Evolutionary conservation across 2,113 vertebrate species (phyloP).

Genomic region (Excalfactoria chinensis): DNA sequence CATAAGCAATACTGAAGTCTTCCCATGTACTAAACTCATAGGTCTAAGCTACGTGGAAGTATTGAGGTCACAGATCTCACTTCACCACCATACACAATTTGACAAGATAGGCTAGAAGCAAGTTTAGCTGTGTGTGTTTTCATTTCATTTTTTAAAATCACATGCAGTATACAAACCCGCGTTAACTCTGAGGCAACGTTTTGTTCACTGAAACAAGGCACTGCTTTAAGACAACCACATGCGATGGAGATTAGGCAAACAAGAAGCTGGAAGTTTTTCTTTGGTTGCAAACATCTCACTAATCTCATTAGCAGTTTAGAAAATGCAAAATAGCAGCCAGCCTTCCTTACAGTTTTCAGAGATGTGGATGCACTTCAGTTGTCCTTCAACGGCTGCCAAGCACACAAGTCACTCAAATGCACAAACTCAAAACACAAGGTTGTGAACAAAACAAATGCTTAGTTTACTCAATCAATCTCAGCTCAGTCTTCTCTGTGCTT

Average conservation of each 20-base stretch:
- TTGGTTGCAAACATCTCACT: background rate
- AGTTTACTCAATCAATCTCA: background rate
- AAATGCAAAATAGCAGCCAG: background rate
- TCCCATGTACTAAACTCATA: background rate
- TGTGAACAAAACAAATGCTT: background rate
- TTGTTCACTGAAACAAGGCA: background rate
- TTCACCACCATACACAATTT: background rate
- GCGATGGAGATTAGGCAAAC: background rate
- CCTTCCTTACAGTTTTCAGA: background rate
- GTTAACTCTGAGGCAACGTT: background rate
- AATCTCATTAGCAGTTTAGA: background rate
- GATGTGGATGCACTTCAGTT: background rate
- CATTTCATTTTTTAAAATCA: background rate
- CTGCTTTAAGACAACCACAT: background rate
- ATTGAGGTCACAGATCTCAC: background rate
- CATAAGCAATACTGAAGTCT: background rate
- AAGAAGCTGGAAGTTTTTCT: background rate
- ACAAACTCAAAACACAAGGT: background rate
- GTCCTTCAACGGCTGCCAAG: background rate
- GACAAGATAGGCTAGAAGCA: background rate
- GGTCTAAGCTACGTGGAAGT: background rate
- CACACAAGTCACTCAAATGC: background rate
- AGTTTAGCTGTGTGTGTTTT: accelerated
- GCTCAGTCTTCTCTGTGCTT: background rate
- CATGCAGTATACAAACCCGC: background rate